These are phyloP conservation scores for Lepidocolaptes lacrymiger DNA, from an alignment of 2,797 vertebrate species.

Conservation along the genomic window DNA sequence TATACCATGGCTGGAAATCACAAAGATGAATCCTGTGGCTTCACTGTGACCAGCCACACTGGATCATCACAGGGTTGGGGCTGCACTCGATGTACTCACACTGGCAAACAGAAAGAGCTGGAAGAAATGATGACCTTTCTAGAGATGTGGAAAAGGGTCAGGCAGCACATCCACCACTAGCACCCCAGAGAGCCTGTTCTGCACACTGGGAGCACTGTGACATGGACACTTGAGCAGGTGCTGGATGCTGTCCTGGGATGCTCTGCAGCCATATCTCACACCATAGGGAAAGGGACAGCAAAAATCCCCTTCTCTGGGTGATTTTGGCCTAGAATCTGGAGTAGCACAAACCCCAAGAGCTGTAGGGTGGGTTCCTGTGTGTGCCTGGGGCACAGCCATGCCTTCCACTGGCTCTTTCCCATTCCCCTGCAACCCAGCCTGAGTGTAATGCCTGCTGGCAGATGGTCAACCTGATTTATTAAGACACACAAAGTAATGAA, in stretches of 20 bases:
- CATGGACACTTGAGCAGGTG: neutral
- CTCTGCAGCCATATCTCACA: neutral
- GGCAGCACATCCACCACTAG: neutral
- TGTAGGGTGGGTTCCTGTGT: neutral
- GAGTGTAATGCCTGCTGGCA: neutral
- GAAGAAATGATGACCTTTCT: neutral
- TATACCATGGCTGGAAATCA: neutral
- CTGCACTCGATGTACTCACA: rapidly evolving
- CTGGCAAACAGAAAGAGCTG: neutral
- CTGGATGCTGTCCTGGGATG: neutral
- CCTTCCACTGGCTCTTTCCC: neutral
- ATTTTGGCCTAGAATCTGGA: neutral
- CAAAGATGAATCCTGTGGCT: neutral
- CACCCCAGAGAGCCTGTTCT: neutral
- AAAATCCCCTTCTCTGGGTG: neutral
- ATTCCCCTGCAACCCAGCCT: neutral
- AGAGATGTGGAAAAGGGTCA: neutral
- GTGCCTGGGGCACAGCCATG: neutral
- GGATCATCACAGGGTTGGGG: rapidly evolving
- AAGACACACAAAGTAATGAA: neutral
- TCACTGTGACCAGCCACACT: neutral
- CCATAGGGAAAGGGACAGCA: neutral
- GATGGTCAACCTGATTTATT: neutral
- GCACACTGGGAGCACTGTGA: neutral
- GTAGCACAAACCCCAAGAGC: neutral